phyloP scores from a whole-genome alignment of 2,797 vertebrate genomes.

The Chanos chanos region DNA sequence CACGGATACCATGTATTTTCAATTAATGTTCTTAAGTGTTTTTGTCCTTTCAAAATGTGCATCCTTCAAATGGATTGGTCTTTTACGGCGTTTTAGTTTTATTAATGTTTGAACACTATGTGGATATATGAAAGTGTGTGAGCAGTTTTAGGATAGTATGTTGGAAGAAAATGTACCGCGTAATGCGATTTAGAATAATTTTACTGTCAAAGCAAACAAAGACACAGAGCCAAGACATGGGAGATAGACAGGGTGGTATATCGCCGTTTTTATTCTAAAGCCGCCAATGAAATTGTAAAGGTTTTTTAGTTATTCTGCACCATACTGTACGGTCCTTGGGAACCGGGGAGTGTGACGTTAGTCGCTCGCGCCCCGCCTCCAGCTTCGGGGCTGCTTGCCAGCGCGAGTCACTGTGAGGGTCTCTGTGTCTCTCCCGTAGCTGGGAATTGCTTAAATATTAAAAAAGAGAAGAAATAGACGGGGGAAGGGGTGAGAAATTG shows the following conservation, averaged over 20 bases:
- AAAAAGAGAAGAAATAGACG: slow-evolving; percentile 13
- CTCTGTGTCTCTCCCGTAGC: slow-evolving; percentile 54
- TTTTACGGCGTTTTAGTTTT: background rate
- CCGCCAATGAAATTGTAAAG: slow-evolving; percentile 24
- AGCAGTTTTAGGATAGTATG: too few species aligned
- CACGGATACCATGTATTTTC: too few species aligned
- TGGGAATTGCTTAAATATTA: slow-evolving; percentile 47
- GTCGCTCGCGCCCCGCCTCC: slow-evolving; percentile 58
- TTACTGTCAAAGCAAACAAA: background rate
- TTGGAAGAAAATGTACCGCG: too few species aligned
- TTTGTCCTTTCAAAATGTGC: too few species aligned
- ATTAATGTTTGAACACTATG: background rate
- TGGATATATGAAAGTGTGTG: too few species aligned
- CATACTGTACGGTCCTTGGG: slow-evolving; percentile 33
- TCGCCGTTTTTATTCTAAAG: too few species aligned
- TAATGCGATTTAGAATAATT: too few species aligned
- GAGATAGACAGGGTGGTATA: background rate
- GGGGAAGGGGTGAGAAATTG: slow-evolving; percentile 5
- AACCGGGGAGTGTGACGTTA: slow-evolving; percentile 56
- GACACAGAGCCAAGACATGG: too few species aligned
- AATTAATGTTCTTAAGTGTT: too few species aligned
- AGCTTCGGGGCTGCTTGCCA: slow-evolving; percentile 49
- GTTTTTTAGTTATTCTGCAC: slow-evolving; percentile 26
- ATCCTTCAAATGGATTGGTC: too few species aligned
- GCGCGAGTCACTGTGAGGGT: slow-evolving; percentile 56